A percentile compares a stretch with the other conserved stretches of the same genome.
Conservation (phyloP, 2,888 invertebrate genomes). For the Platynereis dumerilii region DNA sequence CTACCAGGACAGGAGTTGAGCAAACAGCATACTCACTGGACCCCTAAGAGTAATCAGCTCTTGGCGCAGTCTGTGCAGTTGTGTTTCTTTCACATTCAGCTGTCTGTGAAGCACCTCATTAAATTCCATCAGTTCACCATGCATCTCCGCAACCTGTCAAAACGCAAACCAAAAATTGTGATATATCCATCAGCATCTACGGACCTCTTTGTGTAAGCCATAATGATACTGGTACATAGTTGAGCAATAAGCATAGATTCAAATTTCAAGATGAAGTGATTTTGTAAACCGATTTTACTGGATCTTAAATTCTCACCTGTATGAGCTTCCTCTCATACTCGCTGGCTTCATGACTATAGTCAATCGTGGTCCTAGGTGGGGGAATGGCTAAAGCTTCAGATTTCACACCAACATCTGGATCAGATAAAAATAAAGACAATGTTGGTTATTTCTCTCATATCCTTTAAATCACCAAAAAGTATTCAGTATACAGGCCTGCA, state of each 20-base stretch:
- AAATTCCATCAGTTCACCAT: slow-evolving; percentile 91
- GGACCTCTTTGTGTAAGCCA: too few species aligned
- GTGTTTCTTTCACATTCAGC: slow-evolving; percentile 71
- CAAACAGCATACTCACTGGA: slow-evolving; percentile 65
- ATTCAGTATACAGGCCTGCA: too few species aligned
- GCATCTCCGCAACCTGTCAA: slow-evolving; percentile 87
- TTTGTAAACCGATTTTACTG: too few species aligned
- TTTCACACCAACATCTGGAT: slow-evolving; percentile 47
- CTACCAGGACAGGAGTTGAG: too few species aligned
- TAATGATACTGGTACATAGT: too few species aligned
- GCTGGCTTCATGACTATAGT: slow-evolving; percentile 73
- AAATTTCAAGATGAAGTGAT: too few species aligned
- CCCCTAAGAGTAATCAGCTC: slow-evolving; percentile 75
- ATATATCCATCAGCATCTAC: too few species aligned
- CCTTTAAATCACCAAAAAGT: too few species aligned
- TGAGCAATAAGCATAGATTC: too few species aligned
- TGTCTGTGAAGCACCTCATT: slow-evolving; percentile 81
- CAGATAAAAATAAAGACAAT: background rate
- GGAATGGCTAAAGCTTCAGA: slow-evolving; percentile 55
- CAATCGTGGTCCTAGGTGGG: slow-evolving; percentile 53
- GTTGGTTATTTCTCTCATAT: background rate
- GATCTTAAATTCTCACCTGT: slow-evolving; percentile 77
- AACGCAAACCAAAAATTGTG: too few species aligned
- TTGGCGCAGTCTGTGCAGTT: slow-evolving; percentile 69
- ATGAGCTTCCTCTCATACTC: slow-evolving; percentile 86